Evolutionary conservation across 2,888 invertebrate species (phyloP), one percentile per base, ranked within the genome.

Genomic region (Dicranocentrus wangi): DNA sequence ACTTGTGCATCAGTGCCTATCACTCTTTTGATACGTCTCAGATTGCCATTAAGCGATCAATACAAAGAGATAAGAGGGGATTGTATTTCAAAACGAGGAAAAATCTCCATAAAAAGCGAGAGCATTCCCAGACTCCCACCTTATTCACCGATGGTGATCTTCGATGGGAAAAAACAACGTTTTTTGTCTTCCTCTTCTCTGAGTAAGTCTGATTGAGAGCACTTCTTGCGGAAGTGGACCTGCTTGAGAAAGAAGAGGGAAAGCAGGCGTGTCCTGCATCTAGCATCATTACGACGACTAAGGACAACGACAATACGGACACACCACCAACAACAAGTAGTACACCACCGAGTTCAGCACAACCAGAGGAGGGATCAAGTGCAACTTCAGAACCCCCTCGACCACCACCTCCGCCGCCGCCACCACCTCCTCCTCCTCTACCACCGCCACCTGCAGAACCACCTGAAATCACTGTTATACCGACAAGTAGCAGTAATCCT

Each of bases 211-310:
- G n/a, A n/a, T n/a, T n/a, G n/a, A n/a, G 55, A 71, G 25, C 63
- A 53, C 58, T 70, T 58, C 13, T 25, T 3, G 27, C 25, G 55
- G 39, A 73, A 73, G 73, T 73, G 53, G 25, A 32, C 17, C 47
- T 53, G n/a, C 53, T 23, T 71, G 43, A 15, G 43, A 32, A 15
- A 47, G 63, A 27, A 55, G 15, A 23, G 63, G 27, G 43, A 27
- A 17, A 71, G 79, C 79, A 72, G 79, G 78, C 79, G 13, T 19
- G 71, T 66, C 79, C 79, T 79, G 79, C 79, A 65, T 65, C 66
- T 25, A 47, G 5, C 79, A 72, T 32, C 71, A 72, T 79, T 79
- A 66, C 66, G 66, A 71, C 79, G 66, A 65, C 72, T 58, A 79
- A 68, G 47, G 63, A 79, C 65, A 72, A 79, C 21, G 70, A 78